A percentile compares a stretch with the other conserved stretches of the same genome.
Conservation (phyloP, 2,888 invertebrate genomes). For the Calliphora vomitoria region DNA sequence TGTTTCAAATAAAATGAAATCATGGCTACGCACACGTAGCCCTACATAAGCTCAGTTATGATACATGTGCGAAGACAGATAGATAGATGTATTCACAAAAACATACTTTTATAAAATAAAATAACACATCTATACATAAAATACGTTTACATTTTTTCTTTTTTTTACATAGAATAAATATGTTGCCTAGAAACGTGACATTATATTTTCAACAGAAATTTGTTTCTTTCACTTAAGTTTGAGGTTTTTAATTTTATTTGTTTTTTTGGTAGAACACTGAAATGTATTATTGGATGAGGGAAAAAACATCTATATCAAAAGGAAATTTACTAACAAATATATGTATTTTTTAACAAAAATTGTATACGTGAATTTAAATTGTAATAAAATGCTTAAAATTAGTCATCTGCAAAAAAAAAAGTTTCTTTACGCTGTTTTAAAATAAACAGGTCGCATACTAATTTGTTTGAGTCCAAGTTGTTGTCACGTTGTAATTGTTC, state of each 20-base stretch:
- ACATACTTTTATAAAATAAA: not conserved
- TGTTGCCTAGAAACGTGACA: conserved; percentile 63
- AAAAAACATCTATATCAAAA: not conserved
- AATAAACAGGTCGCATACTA: too few species aligned
- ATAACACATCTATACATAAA: too few species aligned
- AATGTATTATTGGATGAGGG: not conserved
- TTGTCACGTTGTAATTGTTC: too few species aligned
- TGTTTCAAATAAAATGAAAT: not conserved
- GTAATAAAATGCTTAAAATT: too few species aligned
- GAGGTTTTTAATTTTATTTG: conserved; percentile 29
- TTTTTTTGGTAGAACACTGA: not conserved
- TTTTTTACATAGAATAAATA: conserved; percentile 55
- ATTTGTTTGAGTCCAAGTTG: too few species aligned
- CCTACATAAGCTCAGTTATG: not conserved
- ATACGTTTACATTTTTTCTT: too few species aligned
- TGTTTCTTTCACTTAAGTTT: conserved; percentile 5
- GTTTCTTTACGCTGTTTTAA: too few species aligned
- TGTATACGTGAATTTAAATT: too few species aligned
- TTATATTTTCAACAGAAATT: conserved; percentile 26
- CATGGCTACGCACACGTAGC: not conserved
- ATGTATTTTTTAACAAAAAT: too few species aligned
- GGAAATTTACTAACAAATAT: too few species aligned
- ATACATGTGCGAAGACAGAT: not conserved
- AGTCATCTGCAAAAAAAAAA: too few species aligned
- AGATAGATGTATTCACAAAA: not conserved